Evolutionary conservation across 2,797 vertebrate species (phyloP).

Genomic region (Neosilurus mollespiculum): DNA sequence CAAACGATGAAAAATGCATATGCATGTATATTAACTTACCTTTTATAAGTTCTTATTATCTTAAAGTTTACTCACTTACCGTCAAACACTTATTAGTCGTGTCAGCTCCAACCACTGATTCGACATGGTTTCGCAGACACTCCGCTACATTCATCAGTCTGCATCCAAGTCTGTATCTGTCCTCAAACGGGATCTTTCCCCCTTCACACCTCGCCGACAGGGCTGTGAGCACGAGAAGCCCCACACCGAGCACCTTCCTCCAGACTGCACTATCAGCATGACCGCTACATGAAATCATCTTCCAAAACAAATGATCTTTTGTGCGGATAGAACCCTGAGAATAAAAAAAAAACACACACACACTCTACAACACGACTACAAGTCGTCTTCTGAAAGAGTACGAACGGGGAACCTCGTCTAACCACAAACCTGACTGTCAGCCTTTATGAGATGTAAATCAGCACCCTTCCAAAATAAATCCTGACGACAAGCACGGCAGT

Average conservation of each 20-base stretch:
- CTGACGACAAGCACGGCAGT: neutral
- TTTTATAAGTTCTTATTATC: neutral
- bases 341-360: too few species aligned
- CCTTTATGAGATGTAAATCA: neutral
- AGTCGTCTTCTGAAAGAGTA: neutral
- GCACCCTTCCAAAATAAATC: slow-evolving; percentile 16
- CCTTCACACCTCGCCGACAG: slow-evolving; percentile 50
- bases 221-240: slow-evolving; percentile 36
- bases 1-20: too few species aligned
- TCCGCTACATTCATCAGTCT: slow-evolving; percentile 62
- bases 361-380: neutral
- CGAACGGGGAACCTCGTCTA: neutral
- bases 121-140: slow-evolving; percentile 65
- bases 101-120: slow-evolving; percentile 69
- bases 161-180: neutral
- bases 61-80: slow-evolving; percentile 56
- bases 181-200: slow-evolving; percentile 28
- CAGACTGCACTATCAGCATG: neutral
- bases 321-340: neutral
- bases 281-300: neutral
- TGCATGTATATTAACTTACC: neutral
- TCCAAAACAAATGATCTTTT: neutral
- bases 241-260: slow-evolving; percentile 48
- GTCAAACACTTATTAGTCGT: slow-evolving; percentile 65
- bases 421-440: neutral